These are phyloP conservation scores for Sussaba pulchella DNA, from an alignment of 2,888 invertebrate genomes.

Conservation along the genomic window DNA sequence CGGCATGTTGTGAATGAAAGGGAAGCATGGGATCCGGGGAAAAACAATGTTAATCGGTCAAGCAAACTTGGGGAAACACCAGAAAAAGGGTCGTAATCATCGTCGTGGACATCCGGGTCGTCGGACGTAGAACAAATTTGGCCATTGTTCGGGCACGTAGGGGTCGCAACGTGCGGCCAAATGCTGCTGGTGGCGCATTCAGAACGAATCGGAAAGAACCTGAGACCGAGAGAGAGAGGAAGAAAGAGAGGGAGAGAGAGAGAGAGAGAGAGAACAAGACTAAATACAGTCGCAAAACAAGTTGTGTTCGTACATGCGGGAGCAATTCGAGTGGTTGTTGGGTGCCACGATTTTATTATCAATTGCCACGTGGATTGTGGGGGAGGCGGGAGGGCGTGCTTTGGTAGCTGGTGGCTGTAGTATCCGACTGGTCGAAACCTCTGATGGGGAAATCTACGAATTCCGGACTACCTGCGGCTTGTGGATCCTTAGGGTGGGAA, in stretches of 20 bases:
- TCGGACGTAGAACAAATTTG: conserved; percentile 28
- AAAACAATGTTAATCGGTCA: conserved; percentile 4
- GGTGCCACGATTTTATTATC: conserved; percentile 65
- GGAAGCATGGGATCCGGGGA: not conserved
- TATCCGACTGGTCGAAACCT: conserved; percentile 58
- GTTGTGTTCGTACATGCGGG: conserved; percentile 20
- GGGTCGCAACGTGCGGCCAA: conserved; percentile 46
- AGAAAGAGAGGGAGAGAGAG: not conserved
- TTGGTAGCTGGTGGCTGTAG: conserved; percentile 72
- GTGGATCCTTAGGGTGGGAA: conserved; percentile 34
- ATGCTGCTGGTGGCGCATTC: conserved; percentile 74
- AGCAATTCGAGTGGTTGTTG: conserved; percentile 56
- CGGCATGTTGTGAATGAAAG: not conserved
- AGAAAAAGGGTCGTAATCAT: conserved; percentile 62
- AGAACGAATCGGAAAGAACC: not conserved
- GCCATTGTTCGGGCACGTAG: conserved; percentile 60
- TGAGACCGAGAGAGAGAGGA: not conserved
- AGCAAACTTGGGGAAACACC: conserved; percentile 62
- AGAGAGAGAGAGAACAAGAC: not conserved
- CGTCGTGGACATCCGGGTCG: conserved; percentile 19
- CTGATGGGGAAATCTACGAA: conserved; percentile 56
- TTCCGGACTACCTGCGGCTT: conserved; percentile 26
- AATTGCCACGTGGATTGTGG: conserved; percentile 41
- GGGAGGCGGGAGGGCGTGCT: conserved; percentile 34
- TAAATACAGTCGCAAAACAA: conserved; percentile 27